Conservation (phyloP, 2,888 invertebrate genomes). For the Shargacucullia verbasci region DNA sequence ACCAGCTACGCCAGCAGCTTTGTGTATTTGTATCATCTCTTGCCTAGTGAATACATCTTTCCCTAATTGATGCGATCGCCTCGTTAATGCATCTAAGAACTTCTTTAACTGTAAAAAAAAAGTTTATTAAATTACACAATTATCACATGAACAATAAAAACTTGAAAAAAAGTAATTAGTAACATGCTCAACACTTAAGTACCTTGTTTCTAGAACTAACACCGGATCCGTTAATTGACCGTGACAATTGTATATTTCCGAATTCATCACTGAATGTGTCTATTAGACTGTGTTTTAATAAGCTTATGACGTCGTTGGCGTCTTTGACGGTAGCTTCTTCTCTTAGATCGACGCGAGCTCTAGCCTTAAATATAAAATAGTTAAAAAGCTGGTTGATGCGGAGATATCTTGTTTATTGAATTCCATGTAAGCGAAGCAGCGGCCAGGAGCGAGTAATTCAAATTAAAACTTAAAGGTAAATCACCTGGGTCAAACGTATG, state of each 20-base stretch:
- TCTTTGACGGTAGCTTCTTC: constrained; percentile 94
- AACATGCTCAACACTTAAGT: constrained; percentile 47
- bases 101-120: constrained; percentile 90
- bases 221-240: constrained; percentile 92
- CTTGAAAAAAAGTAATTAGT: too few species aligned
- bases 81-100: constrained; percentile 91
- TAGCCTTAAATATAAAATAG: constrained; percentile 89
- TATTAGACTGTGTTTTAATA: constrained; percentile 94
- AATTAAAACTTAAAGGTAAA: not conserved
- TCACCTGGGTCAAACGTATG: constrained; percentile 93
- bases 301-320: constrained; percentile 95
- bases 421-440: too few species aligned
- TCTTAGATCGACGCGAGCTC: constrained; percentile 96
- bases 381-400: not conserved
- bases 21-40: constrained; percentile 93
- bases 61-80: constrained; percentile 90
- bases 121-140: not conserved
- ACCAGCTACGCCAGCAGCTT: constrained; percentile 90
- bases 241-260: constrained; percentile 90
- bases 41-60: constrained; percentile 93
- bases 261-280: constrained; percentile 93
- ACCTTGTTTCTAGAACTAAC: constrained; percentile 92
- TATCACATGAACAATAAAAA: too few species aligned
- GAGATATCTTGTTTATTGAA: too few species aligned
- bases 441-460: too few species aligned